Base-by-base conservation (phyloP, 1,140 invertebrate genomes). In the Tetragnatha versicolor region DNA sequence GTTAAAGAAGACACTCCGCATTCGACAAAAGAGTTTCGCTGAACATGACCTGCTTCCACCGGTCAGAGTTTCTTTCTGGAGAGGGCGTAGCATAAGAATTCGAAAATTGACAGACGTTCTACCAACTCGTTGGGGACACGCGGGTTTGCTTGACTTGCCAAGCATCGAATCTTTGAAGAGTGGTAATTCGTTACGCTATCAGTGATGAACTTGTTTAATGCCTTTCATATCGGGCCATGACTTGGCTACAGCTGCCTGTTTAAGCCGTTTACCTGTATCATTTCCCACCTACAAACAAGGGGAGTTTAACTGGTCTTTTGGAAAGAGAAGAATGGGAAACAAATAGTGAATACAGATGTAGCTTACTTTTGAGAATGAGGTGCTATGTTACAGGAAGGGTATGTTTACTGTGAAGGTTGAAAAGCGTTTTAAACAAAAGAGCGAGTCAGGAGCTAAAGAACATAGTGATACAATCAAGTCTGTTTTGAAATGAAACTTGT, bases 171-270 rank as follows among this genome's bases (percentile, higher is more conserved):
- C 22, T 27, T 25, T 39, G 33, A 55, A 35, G 4, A 53, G 49
- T 33, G 31, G 66, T 69, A 53, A 69, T 55, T 53, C 66, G 66
- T 70, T 51, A 70, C 66, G 49, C 47, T 22, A 29, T n/a, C 22
- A 49, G 37, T 39, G 42, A 70, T 55, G 31, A 29, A 27, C 31
- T 22, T 20, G 66, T 70, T 68, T 70, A 70, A 70, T 66, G 22
- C 63, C 6, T 20, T 7, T 22, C 9, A 20, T 66, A 66, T 37
- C 33, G 55, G 33, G 12, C 5, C 39, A 47, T 31, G 45, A 49
- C 42, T 10, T 17, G 29, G 42, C 42, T 68, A 49, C 10, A 68
- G 35, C 65, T 17, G 35, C 22, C 33, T 7, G 35, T 63, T 39
- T 63, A 45, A 17, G 7, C 22, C 33, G 25, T 63, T 35, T 63